Base-by-base conservation (phyloP, 2,113 vertebrate genomes). In the Clinocottus analis region DNA sequence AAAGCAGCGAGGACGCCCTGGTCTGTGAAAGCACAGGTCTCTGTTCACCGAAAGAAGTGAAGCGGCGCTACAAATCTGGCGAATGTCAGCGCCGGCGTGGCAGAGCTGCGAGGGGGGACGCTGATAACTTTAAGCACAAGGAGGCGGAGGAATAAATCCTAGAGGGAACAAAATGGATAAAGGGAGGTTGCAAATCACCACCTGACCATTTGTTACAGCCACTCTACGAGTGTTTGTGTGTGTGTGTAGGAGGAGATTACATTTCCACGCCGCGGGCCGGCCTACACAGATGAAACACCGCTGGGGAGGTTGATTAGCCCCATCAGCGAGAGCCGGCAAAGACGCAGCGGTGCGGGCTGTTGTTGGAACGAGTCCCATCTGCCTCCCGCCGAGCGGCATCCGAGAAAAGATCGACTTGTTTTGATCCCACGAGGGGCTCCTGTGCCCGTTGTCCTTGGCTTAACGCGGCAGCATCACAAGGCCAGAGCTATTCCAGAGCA, bases 281-380 rank as follows among this genome's bases (percentile, higher is more conserved):
- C 51, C 53, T 60, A 6, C 80, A 41, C 21, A 19, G 45, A 87
- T 73, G 61, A 79, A 83, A 70, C 73, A 47, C 55, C 29, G 61
- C 71, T 49, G 62, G 51, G 58, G 59, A 72, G 58, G 79, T 61
- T 85, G 87, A 87, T 89, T 68, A 87, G 68, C 85, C 79, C 58
- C 77, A 83, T 85, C 82, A 77, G 77, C 3, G 23, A 76, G 67
- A 79, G 62, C n/a, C 13, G 29, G 72, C 43, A 37, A 67, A 83
- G 68, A 79, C 77, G 16, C 67, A 74, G 62, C 72, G 10, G 58
- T 62, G 59, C 71, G 56, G 29, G 25, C 33, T 25, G 61, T 39
- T 41, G 75, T 2, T 83, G 77, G 82, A 80, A 41, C 23, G 2
- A 21, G 68, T 58, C 83, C 62, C 72, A 82, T 84, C 78, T 53